A percentile compares a stretch with the other conserved stretches of the same genome.
These are phyloP conservation scores for Chorisops tibialis DNA, from an alignment of 2,888 invertebrate species.

Conservation along the genomic window DNA sequence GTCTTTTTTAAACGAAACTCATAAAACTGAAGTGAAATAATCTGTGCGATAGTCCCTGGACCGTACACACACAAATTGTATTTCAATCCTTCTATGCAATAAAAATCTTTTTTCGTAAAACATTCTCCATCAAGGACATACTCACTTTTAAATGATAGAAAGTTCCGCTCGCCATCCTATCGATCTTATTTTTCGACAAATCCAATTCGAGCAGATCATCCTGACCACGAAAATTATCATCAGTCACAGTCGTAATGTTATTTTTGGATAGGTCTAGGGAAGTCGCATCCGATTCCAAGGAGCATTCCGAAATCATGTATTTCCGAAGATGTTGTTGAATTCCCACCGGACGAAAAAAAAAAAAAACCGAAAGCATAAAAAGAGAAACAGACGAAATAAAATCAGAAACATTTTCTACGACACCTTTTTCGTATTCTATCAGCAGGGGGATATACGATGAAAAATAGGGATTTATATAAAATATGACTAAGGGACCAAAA, in stretches of 20 bases:
- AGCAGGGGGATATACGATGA: background rate
- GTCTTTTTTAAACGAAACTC: too few species aligned
- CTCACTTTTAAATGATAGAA: conserved; percentile 64
- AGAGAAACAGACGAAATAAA: conserved; percentile 26
- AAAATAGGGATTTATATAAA: background rate
- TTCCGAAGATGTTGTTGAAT: too few species aligned
- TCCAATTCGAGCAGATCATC: conserved; percentile 68
- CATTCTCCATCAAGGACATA: conserved; percentile 19
- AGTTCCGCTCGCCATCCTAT: conserved; percentile 70
- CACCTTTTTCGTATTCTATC: too few species aligned
- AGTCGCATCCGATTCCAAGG: too few species aligned
- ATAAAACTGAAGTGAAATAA: too few species aligned
- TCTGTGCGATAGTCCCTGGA: too few species aligned
- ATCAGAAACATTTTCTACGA: conserved; percentile 33
- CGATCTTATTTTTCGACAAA: conserved; percentile 71
- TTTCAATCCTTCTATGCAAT: too few species aligned
- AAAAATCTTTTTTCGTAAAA: background rate
- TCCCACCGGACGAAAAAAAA: too few species aligned
- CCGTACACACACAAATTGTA: too few species aligned
- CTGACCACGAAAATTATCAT: conserved; percentile 74
- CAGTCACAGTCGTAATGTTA: conserved; percentile 65
- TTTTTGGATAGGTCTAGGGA: conserved; percentile 68
- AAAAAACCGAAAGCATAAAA: background rate
- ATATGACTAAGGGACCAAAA: background rate
- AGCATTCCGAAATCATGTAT: too few species aligned